Evolutionary conservation across 30 jellyfish, hydroid and myxozoan species (phyloP).

Genomic region (Pseudorhiza aurosa): DNA sequence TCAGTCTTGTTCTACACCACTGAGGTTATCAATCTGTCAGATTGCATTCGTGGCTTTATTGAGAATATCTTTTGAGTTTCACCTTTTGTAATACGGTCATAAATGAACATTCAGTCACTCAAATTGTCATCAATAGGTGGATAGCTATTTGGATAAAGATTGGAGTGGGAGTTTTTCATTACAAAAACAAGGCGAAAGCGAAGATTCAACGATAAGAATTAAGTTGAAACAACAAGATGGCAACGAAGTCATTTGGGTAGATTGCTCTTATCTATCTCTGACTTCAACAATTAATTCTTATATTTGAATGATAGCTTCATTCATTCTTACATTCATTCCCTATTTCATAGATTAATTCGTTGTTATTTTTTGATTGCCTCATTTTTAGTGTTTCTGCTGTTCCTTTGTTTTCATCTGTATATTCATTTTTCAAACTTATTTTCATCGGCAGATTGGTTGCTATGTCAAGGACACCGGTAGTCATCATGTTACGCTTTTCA

Average conservation of each 20-base stretch:
- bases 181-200: conserved; percentile 12
- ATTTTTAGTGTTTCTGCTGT: too few relatives aligned
- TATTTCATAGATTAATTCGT: not conserved
- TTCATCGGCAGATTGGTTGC: conserved; percentile 43
- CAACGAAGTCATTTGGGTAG: conserved; percentile 27
- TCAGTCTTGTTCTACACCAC: too few relatives aligned
- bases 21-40: too few relatives aligned
- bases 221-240: conserved; percentile 40
- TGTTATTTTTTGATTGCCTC: not conserved
- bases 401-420: not conserved
- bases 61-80: too few relatives aligned
- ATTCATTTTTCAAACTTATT: not conserved
- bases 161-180: conserved; percentile 78
- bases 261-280: not conserved
- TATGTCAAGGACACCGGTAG: conserved; percentile 64
- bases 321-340: too few relatives aligned
- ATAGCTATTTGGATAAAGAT: conserved; percentile 57
- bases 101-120: not conserved
- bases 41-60: too few relatives aligned
- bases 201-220: conserved; percentile 29
- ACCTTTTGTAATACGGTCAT: too few relatives aligned
- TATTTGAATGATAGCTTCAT: not conserved
- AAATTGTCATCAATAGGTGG: conserved; percentile 11
- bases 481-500: conserved; percentile 68
- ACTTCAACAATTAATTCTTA: not conserved